These are phyloP conservation scores for Hydrocynus forskahlii DNA, from an alignment of 2,797 vertebrate species.

Conservation along the genomic window DNA sequence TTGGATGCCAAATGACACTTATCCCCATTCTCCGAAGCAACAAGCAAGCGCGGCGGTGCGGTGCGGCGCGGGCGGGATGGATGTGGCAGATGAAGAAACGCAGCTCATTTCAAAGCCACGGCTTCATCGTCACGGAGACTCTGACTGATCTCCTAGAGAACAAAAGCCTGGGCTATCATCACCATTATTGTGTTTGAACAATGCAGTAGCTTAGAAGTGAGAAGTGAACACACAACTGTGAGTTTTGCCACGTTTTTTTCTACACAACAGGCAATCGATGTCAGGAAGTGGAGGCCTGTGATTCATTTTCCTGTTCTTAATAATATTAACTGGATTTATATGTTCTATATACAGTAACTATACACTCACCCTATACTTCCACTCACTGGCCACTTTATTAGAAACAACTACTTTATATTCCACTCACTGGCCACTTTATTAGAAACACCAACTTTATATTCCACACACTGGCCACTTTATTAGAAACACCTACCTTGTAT, in stretches of 20 bases:
- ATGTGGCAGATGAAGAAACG: conserved; percentile 62
- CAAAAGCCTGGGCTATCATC: conserved; percentile 62
- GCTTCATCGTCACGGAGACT: conserved; percentile 60
- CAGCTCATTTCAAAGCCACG: conserved; percentile 62
- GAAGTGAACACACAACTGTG: neutral
- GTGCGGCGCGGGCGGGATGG: conserved; percentile 46
- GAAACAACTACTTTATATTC: too few relatives aligned
- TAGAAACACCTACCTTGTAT: too few relatives aligned
- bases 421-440: too few relatives aligned
- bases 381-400: too few relatives aligned
- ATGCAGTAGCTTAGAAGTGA: neutral
- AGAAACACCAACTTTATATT: too few relatives aligned
- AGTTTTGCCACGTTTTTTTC: neutral
- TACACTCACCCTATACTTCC: too few relatives aligned
- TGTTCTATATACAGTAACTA: too few relatives aligned
- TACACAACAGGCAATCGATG: too few relatives aligned
- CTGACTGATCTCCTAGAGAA: conserved; percentile 67
- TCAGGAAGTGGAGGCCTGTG: too few relatives aligned
- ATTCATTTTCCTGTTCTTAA: too few relatives aligned
- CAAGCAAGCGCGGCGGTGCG: conserved; percentile 19
- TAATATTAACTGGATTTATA: too few relatives aligned
- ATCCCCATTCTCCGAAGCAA: conserved; percentile 12
- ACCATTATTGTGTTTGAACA: conserved; percentile 53
- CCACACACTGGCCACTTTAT: too few relatives aligned
- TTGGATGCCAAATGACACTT: conserved; percentile 32